Evolutionary conservation across 2,797 vertebrate species (phyloP), one percentile per base, ranked within the genome.

Genomic region (Oreortyx pictus): DNA sequence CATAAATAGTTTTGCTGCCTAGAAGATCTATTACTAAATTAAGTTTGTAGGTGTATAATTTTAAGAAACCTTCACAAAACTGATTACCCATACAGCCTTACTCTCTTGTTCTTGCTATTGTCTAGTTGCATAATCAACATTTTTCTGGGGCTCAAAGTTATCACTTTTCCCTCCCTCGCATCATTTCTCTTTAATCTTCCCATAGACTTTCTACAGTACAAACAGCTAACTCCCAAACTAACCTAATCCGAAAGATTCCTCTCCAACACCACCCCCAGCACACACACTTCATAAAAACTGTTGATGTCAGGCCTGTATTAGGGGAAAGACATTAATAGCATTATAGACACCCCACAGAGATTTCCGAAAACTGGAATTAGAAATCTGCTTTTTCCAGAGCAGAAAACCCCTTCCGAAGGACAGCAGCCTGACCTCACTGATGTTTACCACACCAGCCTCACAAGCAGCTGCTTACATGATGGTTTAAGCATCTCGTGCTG

Each of bases 21-120:
- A 62, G 82, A 80, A 89, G 60, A 94, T 91, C 80, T 86, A 89
- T 95, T 93, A 77, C 82, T 89, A 41, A 93, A 93, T 89, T 91
- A 86, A 92, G 49, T 52, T 84, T 5, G 22, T 60, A 86, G 72
- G 64, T 71, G 64, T 66, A 85, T 43, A 71, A 73, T 68, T 52
- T 71, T 79, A 78, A 18, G 84, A 90, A 95, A 64, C 64, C 47
- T 87, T 92, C 66, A 64, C 50, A 78, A 75, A 92, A 85, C 15
- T 25, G 39, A 92, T 60, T 50, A 70, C 59, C 24, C 70, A 33
- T 27, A 83, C 46, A 87, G 56, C 14, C 44, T 57, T 41, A 23
- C 12, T 43, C 60, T 23, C 14, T 39, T 43, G 47, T 29, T 67
- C 81, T 33, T n/a, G 67, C 17, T 22, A 46, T 20, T 31, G 76